Evolutionary conservation across 2,797 vertebrate species (phyloP), one percentile per base, ranked within the genome.

Genomic region (Eptatretus atami): DNA sequence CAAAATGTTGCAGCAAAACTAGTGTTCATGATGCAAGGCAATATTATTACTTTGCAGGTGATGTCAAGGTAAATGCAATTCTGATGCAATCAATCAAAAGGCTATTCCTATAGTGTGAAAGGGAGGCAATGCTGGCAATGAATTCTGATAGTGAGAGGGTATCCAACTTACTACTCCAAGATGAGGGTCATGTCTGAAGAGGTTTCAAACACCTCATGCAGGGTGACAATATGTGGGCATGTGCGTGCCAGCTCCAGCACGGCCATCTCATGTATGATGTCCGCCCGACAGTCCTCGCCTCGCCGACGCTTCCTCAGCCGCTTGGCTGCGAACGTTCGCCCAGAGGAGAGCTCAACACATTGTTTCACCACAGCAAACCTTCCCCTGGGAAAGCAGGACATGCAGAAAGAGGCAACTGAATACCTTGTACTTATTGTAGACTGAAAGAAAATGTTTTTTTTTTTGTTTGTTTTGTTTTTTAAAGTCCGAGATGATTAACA

Each of bases 291-390:
- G 73, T 96, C 87, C 1, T 84, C 82, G 12, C 88, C 88, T 70
- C 84, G 72, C 67, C 86, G 77, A 64, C 87, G 78, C 72, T 93
- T 95, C 68, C 83, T 80, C 1, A 95, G 74, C 69, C 84, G 88
- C 71, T 96, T 96, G 65, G 86, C 88, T 52, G 88, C 88, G 12
- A 84, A 95, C 54, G 77, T 80, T 70, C 86, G 86, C n/a, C 82
- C 83, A 1, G 85, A 82, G 65, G 77, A 72, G 73, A 84, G 94
- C 71, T 88, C 84, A 70, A 81, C 71, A 44, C 86, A 95, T 66
- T 80, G 81, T 72, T 79, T 81, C n/a, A 96, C 88, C 70, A 95
- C 86, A 2, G 81, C 88, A 74, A 82, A 92, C 73, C 84, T 88
- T 63, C 88, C 88, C 73, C 86, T 95, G 25, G 31, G 1, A 44